phyloP scores from a whole-genome alignment of 2,888 invertebrate species.

The Crioceris asparagi region DNA sequence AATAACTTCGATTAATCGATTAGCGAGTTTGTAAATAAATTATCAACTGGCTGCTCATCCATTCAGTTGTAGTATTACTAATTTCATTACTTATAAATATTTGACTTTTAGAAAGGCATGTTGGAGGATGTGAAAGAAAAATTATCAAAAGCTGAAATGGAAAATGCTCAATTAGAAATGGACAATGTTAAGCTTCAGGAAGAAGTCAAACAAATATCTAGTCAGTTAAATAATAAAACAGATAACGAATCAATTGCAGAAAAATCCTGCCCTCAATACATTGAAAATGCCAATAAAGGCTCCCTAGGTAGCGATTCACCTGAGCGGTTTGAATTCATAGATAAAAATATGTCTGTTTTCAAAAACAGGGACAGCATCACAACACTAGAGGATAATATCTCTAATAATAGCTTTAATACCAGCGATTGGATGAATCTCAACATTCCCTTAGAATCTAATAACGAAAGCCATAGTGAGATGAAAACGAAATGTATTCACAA shows the following conservation, averaged over 20 bases:
- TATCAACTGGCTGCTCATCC: too few species aligned
- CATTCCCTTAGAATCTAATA: constrained; percentile 10
- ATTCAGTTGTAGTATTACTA: too few species aligned
- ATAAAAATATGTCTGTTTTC: constrained; percentile 21
- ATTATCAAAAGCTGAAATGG: constrained; percentile 34
- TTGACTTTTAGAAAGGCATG: constrained; percentile 4
- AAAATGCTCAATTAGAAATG: constrained; percentile 33
- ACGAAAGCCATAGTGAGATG: constrained; percentile 8
- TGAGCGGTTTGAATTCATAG: constrained; percentile 52
- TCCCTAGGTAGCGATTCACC: constrained; percentile 46
- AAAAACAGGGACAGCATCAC: constrained; percentile 23
- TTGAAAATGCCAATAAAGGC: constrained; percentile 17
- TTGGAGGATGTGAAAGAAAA: constrained; percentile 29
- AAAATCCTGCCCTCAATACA: not conserved
- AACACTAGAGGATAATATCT: constrained; percentile 30
- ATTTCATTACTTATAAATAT: constrained; percentile 1
- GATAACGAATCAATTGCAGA: not conserved
- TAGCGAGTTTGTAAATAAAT: too few species aligned
- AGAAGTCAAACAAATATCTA: constrained; percentile 25
- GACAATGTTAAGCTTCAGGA: constrained; percentile 35
- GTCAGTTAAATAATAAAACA: constrained; percentile 8
- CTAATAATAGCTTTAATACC: constrained; percentile 32
- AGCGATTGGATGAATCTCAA: constrained; percentile 39
- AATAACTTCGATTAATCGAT: too few species aligned
- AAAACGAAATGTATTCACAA: constrained; percentile 10